Percentiles rank a stretch among this genome's conserved stretches.
Conservation (phyloP, 2,113 vertebrate species). For the Lycocorax pyrrhopterus region DNA sequence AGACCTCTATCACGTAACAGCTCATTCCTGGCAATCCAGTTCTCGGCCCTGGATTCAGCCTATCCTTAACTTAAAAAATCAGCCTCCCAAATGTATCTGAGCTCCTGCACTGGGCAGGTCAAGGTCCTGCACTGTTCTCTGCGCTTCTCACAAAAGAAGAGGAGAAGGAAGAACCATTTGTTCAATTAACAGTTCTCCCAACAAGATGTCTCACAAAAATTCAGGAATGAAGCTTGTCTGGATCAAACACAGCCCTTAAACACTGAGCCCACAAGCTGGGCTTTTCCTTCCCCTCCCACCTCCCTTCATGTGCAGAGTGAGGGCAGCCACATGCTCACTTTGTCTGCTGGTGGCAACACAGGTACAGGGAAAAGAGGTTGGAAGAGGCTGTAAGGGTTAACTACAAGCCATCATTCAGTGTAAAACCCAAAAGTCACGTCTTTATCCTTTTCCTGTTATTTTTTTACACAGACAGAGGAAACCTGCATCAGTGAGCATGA, state of each 20-base stretch:
- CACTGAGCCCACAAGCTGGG: too few species aligned
- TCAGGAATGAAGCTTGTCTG: neutral
- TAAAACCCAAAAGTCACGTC: neutral
- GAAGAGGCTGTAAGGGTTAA: neutral
- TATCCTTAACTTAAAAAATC: neutral
- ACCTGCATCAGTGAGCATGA: neutral
- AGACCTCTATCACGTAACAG: neutral
- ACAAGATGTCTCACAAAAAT: neutral
- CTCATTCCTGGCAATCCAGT: neutral
- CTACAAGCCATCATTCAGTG: neutral
- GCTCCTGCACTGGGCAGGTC: neutral
- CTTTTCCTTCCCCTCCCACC: neutral
- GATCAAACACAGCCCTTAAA: neutral
- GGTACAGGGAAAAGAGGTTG: neutral
- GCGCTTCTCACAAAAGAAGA: neutral
- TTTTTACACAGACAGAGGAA: neutral
- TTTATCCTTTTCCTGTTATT: neutral
- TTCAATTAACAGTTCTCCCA: neutral
- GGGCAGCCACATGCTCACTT: neutral
- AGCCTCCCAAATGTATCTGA: neutral
- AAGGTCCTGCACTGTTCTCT: neutral
- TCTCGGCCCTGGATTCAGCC: neutral
- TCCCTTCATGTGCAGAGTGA: neutral
- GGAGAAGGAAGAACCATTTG: neutral
- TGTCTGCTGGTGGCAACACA: neutral